These are phyloP conservation scores for Takifugu bimaculatus DNA, from an alignment of 2,113 vertebrate genomes.

Conservation along the genomic window DNA sequence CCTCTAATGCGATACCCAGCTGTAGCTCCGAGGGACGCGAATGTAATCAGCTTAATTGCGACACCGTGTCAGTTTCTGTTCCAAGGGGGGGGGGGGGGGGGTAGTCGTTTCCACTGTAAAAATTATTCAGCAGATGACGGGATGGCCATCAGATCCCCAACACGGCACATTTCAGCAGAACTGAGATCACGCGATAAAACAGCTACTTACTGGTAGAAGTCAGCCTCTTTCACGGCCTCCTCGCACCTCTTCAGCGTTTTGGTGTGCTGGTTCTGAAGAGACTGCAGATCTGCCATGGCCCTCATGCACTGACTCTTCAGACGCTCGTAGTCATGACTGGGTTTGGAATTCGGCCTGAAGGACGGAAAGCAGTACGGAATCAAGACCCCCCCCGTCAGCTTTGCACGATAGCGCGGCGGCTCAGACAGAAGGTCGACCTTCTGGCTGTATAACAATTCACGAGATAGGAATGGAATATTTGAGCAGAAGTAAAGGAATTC, in stretches of 20 bases:
- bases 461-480: conserved; percentile 16
- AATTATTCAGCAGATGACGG: conserved; percentile 28
- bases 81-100: not conserved
- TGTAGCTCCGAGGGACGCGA: conserved; percentile 38
- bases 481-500: conserved; percentile 8
- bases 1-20: conserved; percentile 24
- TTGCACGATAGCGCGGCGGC: conserved; percentile 13
- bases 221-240: conserved; percentile 95
- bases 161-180: too few species aligned
- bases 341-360: conserved; percentile 89
- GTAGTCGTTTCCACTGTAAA: conserved; percentile 33
- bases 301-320: conserved; percentile 95
- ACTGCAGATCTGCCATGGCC: conserved; percentile 93
- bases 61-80: conserved; percentile 19
- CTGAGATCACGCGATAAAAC: too few species aligned
- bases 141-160: conserved; percentile 2
- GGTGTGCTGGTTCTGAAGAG: conserved; percentile 94
- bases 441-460: conserved; percentile 6
- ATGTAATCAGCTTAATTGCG: conserved; percentile 48
- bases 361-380: conserved; percentile 39
- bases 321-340: conserved; percentile 91
- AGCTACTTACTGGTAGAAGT: conserved; percentile 92
- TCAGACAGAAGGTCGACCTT: conserved; percentile 18
- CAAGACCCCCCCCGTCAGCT: conserved; percentile 14
- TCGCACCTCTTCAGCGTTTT: conserved; percentile 95